phyloP scores from a whole-genome alignment of 2,113 vertebrate species.

The Charina bottae region DNA sequence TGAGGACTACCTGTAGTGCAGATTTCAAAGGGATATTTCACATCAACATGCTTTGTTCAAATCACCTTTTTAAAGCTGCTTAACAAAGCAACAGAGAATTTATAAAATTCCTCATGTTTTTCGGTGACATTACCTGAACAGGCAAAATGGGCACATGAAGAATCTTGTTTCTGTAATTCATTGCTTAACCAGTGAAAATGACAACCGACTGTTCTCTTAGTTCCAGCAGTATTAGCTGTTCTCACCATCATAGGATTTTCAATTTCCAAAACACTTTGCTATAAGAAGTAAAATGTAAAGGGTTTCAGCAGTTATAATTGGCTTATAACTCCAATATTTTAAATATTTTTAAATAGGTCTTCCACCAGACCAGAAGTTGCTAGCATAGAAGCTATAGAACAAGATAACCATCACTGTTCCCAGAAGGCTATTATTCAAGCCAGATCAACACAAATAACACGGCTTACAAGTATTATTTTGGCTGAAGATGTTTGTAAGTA shows the following conservation, averaged over 20 bases:
- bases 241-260: background rate
- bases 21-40: background rate
- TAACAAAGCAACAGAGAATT: background rate
- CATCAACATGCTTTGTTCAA: background rate
- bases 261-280: background rate
- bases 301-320: background rate
- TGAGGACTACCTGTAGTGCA: background rate
- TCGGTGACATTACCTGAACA: background rate
- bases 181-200: background rate
- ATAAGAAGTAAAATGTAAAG: background rate
- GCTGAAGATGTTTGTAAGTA: slow-evolving; percentile 91
- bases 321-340: background rate
- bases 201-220: background rate
- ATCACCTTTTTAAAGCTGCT: background rate
- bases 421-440: slow-evolving; percentile 88
- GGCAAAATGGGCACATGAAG: background rate
- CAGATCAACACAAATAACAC: slow-evolving; percentile 79
- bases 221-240: background rate
- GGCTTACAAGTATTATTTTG: slow-evolving; percentile 84
- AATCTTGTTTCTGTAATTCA: background rate
- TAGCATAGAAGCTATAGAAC: slow-evolving; percentile 82
- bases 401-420: slow-evolving; percentile 81
- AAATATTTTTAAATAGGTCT: slow-evolving; percentile 75
- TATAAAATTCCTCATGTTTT: background rate
- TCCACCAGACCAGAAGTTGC: slow-evolving; percentile 93